phyloP scores from a whole-genome alignment of 2,797 vertebrate genomes.

The Adelosebastes latens region DNA sequence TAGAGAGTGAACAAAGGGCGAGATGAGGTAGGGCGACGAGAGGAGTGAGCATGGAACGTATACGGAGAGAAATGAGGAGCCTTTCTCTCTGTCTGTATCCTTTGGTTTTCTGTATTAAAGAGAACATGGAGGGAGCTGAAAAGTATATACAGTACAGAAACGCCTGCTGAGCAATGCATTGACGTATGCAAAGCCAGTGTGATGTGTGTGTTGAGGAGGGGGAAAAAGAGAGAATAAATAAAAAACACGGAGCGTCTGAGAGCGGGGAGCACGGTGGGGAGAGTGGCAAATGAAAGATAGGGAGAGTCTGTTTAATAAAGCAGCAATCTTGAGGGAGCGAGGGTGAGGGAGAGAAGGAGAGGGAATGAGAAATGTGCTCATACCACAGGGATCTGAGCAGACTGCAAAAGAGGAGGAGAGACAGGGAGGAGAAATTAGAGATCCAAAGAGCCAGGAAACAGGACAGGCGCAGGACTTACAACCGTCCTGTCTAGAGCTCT shows the following conservation, averaged over 20 bases:
- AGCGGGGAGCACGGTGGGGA: constrained; percentile 50
- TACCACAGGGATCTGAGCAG: constrained; percentile 77
- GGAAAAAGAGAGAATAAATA: constrained; percentile 58
- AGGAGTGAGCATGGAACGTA: constrained; percentile 13
- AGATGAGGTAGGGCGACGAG: constrained; percentile 29
- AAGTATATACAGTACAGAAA: constrained; percentile 27
- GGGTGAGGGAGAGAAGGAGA: constrained; percentile 68
- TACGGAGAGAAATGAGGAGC: constrained; percentile 16
- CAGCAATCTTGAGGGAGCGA: constrained; percentile 74
- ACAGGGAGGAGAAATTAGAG: constrained; percentile 59
- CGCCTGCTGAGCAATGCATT: constrained; percentile 46
- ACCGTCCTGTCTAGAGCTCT: constrained; percentile 27
- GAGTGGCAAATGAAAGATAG: constrained; percentile 80
- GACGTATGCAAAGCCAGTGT: constrained; percentile 43
- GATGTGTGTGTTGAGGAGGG: constrained; percentile 37
- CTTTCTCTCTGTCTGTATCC: constrained; percentile 1
- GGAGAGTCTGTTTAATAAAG: constrained; percentile 82
- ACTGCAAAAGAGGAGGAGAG: constrained; percentile 72
- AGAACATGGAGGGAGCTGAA: neutral
- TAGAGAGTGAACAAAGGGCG: constrained; percentile 53
- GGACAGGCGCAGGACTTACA: constrained; percentile 22
- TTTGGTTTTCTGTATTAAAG: constrained; percentile 15
- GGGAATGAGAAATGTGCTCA: constrained; percentile 81
- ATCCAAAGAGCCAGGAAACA: constrained; percentile 39
- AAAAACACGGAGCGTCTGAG: constrained; percentile 38